phyloP scores from a whole-genome alignment of 2,797 vertebrate genomes.

The Oreonectes daqikongensis region DNA sequence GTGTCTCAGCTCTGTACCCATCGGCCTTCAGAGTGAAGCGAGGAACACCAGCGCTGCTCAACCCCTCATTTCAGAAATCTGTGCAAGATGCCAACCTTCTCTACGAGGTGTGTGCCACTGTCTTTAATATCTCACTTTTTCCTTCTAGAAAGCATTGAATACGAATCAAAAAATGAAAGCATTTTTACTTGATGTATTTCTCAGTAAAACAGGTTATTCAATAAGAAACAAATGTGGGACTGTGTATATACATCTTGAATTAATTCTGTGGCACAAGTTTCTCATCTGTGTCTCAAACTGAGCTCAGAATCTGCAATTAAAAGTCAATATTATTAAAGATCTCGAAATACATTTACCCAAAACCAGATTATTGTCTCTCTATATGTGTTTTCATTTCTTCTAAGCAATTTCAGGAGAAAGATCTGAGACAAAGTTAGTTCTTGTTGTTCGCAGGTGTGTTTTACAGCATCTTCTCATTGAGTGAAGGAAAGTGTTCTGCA shows the following conservation, averaged over 20 bases:
- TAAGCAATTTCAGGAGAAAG: not conserved
- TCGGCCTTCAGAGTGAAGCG: slow-evolving; percentile 83
- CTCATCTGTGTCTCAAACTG: no score
- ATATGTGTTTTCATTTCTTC: not conserved
- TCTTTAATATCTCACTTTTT: not conserved
- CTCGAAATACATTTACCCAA: no score
- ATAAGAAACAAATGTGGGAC: not conserved
- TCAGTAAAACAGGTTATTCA: not conserved
- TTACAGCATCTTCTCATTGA: not conserved
- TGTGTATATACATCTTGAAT: not conserved
- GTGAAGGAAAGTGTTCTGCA: slow-evolving; percentile 10
- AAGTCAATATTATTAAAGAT: no score
- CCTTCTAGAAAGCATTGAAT: not conserved
- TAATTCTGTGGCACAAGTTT: not conserved
- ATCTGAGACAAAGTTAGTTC: not conserved
- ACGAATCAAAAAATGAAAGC: not conserved
- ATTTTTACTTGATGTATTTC: no score
- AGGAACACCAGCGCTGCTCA: slow-evolving; percentile 75
- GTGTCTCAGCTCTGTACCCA: slow-evolving; percentile 84
- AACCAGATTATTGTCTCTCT: no score
- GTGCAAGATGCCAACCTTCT: slow-evolving; percentile 86
- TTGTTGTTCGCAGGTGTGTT: not conserved
- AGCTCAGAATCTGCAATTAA: no score
- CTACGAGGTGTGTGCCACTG: slow-evolving; percentile 83
- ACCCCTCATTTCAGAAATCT: slow-evolving; percentile 85